These are phyloP conservation scores for Symphodus melops DNA, from an alignment of 2,113 vertebrate species.

Conservation along the genomic window DNA sequence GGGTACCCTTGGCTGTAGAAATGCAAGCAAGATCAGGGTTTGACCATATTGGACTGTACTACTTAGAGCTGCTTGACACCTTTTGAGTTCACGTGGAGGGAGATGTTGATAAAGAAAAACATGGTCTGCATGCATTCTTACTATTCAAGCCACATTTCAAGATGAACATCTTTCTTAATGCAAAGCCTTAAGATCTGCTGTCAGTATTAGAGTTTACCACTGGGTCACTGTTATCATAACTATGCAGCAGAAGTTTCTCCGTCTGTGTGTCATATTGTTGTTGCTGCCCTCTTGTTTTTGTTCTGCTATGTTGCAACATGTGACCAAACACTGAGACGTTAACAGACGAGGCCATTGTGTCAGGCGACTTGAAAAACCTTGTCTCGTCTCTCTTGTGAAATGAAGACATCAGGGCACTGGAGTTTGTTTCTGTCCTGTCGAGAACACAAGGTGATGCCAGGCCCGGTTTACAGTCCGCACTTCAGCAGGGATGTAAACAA, in stretches of 20 bases:
- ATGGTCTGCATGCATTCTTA: too few species aligned
- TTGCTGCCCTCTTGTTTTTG: constrained; percentile 14
- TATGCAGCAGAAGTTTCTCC: constrained; percentile 52
- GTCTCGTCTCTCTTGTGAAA: constrained; percentile 2
- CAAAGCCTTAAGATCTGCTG: too few species aligned
- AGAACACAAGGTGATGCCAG: constrained; percentile 44
- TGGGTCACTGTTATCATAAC: constrained; percentile 47
- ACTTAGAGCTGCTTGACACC: too few species aligned
- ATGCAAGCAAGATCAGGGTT: too few species aligned
- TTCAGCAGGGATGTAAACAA: constrained; percentile 60
- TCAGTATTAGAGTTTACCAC: too few species aligned
- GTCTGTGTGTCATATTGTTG: constrained; percentile 33
- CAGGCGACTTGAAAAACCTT: constrained; percentile 42
- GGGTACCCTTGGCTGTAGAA: too few species aligned
- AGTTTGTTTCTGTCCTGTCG: constrained; percentile 27
- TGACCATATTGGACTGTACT: too few species aligned
- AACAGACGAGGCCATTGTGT: constrained; percentile 28
- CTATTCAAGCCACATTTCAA: too few species aligned
- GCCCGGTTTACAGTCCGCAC: constrained; percentile 36
- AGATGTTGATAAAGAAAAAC: too few species aligned
- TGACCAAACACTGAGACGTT: constrained; percentile 52
- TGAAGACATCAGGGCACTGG: constrained; percentile 44
- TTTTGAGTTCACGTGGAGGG: too few species aligned
- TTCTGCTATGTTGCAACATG: constrained; percentile 32
- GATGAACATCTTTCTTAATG: too few species aligned